Evolutionary conservation across 2,888 invertebrate genomes (phyloP).

Genomic region (Cryptophagus acutangulus): DNA sequence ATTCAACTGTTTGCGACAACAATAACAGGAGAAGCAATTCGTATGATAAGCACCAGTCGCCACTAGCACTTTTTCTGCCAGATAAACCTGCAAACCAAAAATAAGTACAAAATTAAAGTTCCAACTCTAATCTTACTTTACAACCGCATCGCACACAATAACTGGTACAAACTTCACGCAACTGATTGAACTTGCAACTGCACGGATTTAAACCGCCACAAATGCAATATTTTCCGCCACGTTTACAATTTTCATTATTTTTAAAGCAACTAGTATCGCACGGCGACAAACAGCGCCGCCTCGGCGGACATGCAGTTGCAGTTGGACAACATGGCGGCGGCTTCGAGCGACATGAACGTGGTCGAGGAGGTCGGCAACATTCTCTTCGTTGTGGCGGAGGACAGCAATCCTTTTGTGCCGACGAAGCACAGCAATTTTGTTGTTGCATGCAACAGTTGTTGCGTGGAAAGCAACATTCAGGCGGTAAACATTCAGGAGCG

Average conservation of each 20-base stretch:
- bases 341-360: conserved; percentile 4
- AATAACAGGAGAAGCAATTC: conserved; percentile 52
- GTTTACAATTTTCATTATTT: conserved; percentile 6
- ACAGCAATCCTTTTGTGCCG: no score
- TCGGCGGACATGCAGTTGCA: neutral
- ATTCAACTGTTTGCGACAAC: conserved; percentile 51
- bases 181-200: conserved; percentile 26
- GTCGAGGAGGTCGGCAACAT: conserved; percentile 1
- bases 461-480: no score
- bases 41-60: conserved; percentile 50
- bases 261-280: neutral
- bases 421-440: neutral
- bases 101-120: neutral
- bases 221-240: conserved; percentile 20
- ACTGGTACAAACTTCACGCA: conserved; percentile 25
- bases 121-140: no score
- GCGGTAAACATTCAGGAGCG: no score
- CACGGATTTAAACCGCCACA: conserved; percentile 27
- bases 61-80: conserved; percentile 44
- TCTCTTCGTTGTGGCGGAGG: neutral
- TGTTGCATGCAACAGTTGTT: neutral
- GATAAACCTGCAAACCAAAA: conserved; percentile 38
- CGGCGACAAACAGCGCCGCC: neutral
- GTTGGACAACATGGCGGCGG: conserved; percentile 9
- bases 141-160: conserved; percentile 30